Evolutionary conservation across 2,113 vertebrate genomes (phyloP).

Genomic region (Camarhynchus parvulus): DNA sequence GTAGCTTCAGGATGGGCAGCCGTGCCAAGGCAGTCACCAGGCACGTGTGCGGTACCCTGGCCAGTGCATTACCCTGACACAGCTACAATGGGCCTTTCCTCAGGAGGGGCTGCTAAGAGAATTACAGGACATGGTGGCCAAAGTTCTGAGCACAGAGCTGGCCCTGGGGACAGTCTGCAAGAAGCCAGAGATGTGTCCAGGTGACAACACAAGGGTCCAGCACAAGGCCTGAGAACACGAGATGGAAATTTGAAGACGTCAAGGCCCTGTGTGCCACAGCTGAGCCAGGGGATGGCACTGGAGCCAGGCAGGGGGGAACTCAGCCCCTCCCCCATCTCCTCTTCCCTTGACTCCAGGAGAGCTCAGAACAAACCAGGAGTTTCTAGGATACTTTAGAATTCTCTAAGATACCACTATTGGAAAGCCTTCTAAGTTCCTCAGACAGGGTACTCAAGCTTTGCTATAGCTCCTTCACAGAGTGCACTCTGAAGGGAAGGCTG

Average conservation of each 20-base stretch:
- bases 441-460: neutral
- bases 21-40: neutral
- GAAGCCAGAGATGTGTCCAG: neutral
- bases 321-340: neutral
- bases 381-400: neutral
- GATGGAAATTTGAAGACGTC: neutral
- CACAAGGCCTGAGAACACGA: neutral
- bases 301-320: neutral
- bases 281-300: neutral
- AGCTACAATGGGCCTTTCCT: neutral
- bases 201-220: neutral
- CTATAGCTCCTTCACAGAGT: neutral
- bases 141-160: neutral
- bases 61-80: neutral
- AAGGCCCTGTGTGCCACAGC: neutral
- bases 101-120: neutral
- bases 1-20: neutral
- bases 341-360: neutral
- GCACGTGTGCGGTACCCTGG: accelerated
- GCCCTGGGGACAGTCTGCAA: neutral
- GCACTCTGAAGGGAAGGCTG: neutral
- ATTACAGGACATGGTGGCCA: neutral
- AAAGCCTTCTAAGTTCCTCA: neutral
- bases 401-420: neutral
- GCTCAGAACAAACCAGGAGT: neutral